Conservation (phyloP, 2,888 invertebrate species). For the Amphipyra berbera region DNA sequence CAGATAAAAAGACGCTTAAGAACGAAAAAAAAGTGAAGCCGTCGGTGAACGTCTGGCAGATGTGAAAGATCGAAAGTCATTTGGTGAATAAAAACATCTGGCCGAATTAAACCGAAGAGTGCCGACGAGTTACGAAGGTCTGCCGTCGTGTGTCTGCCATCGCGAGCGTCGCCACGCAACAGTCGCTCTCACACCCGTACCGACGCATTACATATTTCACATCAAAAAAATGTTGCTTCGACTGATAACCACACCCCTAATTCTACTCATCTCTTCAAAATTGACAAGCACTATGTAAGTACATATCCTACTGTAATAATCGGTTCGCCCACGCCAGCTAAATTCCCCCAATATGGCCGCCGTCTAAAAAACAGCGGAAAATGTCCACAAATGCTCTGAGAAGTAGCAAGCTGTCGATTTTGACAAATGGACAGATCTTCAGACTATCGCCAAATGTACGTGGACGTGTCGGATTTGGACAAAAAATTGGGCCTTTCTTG, state of each 20-base stretch:
- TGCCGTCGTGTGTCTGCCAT: too few species aligned
- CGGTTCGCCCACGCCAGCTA: background rate
- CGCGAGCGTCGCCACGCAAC: too few species aligned
- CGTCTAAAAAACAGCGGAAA: slow-evolving; percentile 40
- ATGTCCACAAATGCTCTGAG: slow-evolving; percentile 39
- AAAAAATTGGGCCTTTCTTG: slow-evolving; percentile 62
- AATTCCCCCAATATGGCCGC: slow-evolving; percentile 20
- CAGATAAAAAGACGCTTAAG: too few species aligned
- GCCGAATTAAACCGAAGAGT: too few species aligned
- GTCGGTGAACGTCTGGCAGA: too few species aligned
- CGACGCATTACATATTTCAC: too few species aligned
- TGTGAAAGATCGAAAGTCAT: too few species aligned
- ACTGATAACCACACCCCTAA: background rate
- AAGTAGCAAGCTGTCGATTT: slow-evolving; percentile 63
- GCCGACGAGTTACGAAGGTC: too few species aligned
- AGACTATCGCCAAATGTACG: slow-evolving; percentile 46
- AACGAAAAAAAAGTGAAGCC: too few species aligned
- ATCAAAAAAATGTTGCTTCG: too few species aligned
- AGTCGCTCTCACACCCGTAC: too few species aligned
- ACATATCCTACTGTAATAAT: slow-evolving; percentile 3
- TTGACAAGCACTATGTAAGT: background rate
- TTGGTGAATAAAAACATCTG: too few species aligned
- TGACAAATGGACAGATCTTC: slow-evolving; percentile 67
- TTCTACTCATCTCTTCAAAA: background rate
- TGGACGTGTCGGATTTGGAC: slow-evolving; percentile 42